These are phyloP conservation scores for Montipora cactus DNA, from an alignment of 64 coral and sea anemone species.

Conservation along the genomic window DNA sequence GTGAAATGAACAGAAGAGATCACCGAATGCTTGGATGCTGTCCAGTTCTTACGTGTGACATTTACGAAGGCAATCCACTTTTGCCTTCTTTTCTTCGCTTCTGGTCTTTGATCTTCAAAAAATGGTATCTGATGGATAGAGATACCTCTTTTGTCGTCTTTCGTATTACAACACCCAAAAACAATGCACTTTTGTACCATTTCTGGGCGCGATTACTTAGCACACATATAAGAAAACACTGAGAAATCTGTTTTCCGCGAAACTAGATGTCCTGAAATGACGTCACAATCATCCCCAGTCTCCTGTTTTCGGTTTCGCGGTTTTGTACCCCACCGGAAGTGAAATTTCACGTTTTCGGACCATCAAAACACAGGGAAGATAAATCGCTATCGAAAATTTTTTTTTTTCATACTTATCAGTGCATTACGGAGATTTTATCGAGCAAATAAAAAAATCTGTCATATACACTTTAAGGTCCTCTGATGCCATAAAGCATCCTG, in stretches of 20 bases:
- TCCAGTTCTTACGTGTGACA: background rate
- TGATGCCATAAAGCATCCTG: no score
- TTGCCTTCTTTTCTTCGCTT: slow-evolving; percentile 11
- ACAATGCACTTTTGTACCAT: background rate
- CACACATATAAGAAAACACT: background rate
- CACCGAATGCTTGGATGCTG: background rate
- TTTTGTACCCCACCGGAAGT: slow-evolving; percentile 8
- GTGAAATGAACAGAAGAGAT: background rate
- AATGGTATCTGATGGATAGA: slow-evolving; percentile 28
- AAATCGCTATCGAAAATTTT: background rate
- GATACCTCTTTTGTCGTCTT: slow-evolving; percentile 25
- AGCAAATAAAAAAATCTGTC: no score
- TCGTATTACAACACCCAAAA: background rate
- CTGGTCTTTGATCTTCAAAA: slow-evolving; percentile 5
- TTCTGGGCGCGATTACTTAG: background rate
- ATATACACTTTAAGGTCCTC: no score
- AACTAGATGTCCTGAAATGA: background rate
- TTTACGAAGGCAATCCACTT: slow-evolving; percentile 26
- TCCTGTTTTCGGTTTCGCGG: background rate
- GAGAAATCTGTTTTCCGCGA: background rate
- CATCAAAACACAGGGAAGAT: background rate
- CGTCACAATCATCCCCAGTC: background rate
- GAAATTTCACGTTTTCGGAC: background rate
- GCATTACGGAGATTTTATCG: no score
- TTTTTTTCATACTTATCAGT: background rate